phyloP scores from a whole-genome alignment of 2,113 vertebrate species.

The Leiothrix lutea region DNA sequence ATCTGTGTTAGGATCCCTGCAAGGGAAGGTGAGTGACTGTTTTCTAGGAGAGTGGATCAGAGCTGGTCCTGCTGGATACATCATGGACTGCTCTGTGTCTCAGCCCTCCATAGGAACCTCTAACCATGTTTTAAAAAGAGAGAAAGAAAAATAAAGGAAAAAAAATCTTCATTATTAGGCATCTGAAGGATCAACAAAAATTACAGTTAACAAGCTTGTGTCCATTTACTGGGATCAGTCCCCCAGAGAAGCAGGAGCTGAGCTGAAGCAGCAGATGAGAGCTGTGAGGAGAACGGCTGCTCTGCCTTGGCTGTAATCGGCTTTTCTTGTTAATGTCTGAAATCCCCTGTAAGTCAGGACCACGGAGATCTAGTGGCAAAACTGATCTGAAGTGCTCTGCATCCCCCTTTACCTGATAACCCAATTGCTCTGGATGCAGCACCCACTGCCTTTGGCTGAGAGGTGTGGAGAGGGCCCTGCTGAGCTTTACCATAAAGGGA shows the following conservation, averaged over 20 bases:
- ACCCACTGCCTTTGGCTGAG: not conserved
- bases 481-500: not conserved
- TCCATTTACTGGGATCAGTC: constrained; percentile 14
- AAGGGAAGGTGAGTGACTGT: not conserved
- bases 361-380: not conserved
- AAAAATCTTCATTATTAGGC: constrained; percentile 13
- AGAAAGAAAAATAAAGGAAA: not conserved
- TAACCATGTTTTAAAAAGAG: not conserved
- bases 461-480: not conserved
- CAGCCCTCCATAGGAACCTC: not conserved
- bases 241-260: not conserved
- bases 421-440: not conserved
- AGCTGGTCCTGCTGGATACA: not conserved
- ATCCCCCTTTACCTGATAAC: not conserved
- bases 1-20: not conserved
- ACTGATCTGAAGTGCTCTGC: not conserved
- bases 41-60: not conserved
- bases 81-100: not conserved
- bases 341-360: constrained; percentile 46
- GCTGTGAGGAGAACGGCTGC: constrained; percentile 1
- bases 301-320: not conserved
- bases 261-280: constrained; percentile 9
- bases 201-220: constrained; percentile 34
- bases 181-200: constrained; percentile 24
- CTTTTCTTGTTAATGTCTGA: constrained; percentile 50